These are phyloP conservation scores for Lepisosteus oculatus DNA, from an alignment of 2,113 vertebrate species.

Conservation along the genomic window DNA sequence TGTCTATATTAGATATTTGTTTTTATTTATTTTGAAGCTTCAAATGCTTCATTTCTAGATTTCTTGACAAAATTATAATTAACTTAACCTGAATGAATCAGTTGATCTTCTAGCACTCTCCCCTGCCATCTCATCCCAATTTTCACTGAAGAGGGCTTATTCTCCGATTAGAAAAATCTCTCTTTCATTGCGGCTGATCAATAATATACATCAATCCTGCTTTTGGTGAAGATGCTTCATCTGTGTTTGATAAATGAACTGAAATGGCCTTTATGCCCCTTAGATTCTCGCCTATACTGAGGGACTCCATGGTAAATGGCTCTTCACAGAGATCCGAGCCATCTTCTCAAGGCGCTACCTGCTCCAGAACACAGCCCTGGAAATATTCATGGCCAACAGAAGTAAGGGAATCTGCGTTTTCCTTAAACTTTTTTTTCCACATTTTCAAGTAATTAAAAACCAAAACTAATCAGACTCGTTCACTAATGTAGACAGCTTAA, in stretches of 20 bases:
- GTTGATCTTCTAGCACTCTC: conserved; percentile 14
- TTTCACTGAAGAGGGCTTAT: conserved; percentile 51
- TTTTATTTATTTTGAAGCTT: too few relatives aligned
- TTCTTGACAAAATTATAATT: conserved; percentile 47
- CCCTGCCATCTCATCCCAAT: conserved; percentile 24
- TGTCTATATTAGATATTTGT: too few relatives aligned
- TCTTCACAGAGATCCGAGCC: conserved; percentile 90
- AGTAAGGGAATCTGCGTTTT: conserved; percentile 61
- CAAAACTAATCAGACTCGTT: too few relatives aligned
- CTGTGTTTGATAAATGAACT: conserved; percentile 60
- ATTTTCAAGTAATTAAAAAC: too few relatives aligned
- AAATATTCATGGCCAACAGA: conserved; percentile 97
- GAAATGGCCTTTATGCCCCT: conserved; percentile 15
- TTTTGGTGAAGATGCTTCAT: conserved; percentile 27
- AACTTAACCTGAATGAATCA: conserved; percentile 60
- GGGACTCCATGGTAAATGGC: conserved; percentile 97
- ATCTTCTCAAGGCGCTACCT: conserved; percentile 93
- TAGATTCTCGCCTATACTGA: conserved; percentile 92
- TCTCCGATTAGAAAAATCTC: conserved; percentile 61
- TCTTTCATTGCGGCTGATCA: conserved; percentile 73
- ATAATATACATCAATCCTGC: conserved; percentile 72
- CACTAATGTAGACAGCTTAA: too few relatives aligned
- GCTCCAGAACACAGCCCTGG: conserved; percentile 92
- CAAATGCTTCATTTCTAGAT: neutral
- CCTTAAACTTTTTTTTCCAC: too few relatives aligned